phyloP scores from a whole-genome alignment of 2,113 vertebrate genomes.

The Salvelinus alpinus region DNA sequence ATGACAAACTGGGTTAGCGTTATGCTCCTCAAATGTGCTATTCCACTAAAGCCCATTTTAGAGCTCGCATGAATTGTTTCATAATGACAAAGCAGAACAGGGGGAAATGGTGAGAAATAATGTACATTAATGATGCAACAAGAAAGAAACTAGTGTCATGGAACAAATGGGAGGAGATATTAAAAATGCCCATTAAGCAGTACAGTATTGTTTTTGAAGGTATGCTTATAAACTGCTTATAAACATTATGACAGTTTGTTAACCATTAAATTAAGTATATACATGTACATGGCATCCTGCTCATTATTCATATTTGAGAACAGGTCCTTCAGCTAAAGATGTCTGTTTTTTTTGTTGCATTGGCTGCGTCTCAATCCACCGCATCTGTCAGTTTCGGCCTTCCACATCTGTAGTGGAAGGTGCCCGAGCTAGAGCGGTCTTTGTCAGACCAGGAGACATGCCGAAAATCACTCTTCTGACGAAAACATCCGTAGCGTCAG shows the following conservation, averaged over 20 bases:
- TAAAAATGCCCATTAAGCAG: conserved; percentile 29
- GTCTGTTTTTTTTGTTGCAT: too few species aligned
- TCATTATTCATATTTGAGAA: too few species aligned
- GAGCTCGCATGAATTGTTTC: conserved; percentile 18
- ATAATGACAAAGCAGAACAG: conserved; percentile 26
- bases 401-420: too few species aligned
- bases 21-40: conserved; percentile 8
- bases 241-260: background rate
- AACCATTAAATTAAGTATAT: background rate
- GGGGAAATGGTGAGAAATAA: background rate
- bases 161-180: conserved; percentile 38
- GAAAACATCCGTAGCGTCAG: too few species aligned
- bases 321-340: too few species aligned
- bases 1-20: conserved; percentile 12
- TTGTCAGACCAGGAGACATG: too few species aligned
- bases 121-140: conserved; percentile 28
- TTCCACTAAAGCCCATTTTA: conserved; percentile 11
- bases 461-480: too few species aligned
- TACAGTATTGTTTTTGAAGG: background rate
- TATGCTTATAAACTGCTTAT: background rate
- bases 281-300: too few species aligned
- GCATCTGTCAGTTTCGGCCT: too few species aligned
- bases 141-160: conserved; percentile 12
- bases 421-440: too few species aligned
- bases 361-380: too few species aligned